Conservation (phyloP, 2,888 invertebrate genomes). For the Marasmarcha lunaedactyla region DNA sequence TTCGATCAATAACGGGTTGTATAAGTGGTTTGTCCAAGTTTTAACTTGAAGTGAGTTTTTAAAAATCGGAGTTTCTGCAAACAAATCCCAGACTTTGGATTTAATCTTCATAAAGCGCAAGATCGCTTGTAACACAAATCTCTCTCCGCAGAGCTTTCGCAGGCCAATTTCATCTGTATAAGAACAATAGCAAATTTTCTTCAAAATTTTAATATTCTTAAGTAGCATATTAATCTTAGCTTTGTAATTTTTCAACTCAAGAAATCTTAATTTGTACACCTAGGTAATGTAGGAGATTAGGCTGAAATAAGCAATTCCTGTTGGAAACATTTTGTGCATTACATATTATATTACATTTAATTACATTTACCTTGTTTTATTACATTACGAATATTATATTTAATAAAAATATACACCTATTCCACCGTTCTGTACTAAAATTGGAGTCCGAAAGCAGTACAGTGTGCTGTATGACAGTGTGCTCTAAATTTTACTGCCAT, state of each 20-base stretch:
- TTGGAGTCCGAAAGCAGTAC: no score
- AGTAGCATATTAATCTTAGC: conserved; percentile 30
- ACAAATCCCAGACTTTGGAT: conserved; percentile 20
- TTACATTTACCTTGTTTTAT: no score
- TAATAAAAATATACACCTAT: no score
- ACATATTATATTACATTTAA: no score
- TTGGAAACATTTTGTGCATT: no score
- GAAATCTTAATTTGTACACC: conserved; percentile 7
- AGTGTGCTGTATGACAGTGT: no score
- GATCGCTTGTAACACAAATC: conserved; percentile 67
- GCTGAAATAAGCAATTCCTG: no score
- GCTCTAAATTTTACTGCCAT: no score
- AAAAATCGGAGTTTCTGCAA: conserved; percentile 16
- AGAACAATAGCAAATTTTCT: conserved; percentile 50
- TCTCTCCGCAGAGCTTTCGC: conserved; percentile 63
- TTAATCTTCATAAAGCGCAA: conserved; percentile 12
- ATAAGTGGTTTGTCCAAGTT: neutral
- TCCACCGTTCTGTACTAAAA: no score
- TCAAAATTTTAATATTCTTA: conserved; percentile 35
- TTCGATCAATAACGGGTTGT: neutral
- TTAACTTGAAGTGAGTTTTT: neutral
- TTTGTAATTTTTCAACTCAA: conserved; percentile 32
- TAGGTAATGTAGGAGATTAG: neutral
- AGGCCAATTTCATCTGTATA: conserved; percentile 57
- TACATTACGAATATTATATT: no score